These are phyloP conservation scores for Notoglanidium macrostoma DNA, from an alignment of 2,797 vertebrate species.

Conservation along the genomic window DNA sequence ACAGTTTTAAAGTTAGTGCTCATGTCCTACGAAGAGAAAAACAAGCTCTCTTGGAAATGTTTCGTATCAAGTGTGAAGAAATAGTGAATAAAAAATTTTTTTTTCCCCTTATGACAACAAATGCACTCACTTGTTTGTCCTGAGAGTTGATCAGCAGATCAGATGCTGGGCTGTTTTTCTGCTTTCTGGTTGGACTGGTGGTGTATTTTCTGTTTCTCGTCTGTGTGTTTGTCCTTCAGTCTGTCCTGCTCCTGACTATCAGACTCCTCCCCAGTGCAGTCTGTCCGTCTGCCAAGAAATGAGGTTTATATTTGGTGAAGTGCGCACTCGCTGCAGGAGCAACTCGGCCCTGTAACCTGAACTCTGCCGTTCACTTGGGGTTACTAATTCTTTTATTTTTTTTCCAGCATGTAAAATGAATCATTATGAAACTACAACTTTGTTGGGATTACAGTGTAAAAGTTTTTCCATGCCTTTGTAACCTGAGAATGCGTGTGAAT, in stretches of 20 bases:
- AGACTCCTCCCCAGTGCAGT: constrained; percentile 70
- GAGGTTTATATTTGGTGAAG: constrained; percentile 78
- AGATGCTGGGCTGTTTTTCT: neutral
- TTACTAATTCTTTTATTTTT: neutral
- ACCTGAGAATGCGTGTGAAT: neutral
- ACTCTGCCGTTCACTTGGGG: neutral
- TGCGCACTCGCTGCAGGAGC: constrained; percentile 23
- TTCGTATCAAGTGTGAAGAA: neutral
- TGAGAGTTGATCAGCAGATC: constrained; percentile 13
- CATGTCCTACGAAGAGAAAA: neutral
- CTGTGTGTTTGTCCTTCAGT: constrained; percentile 75
- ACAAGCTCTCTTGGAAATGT: neutral
- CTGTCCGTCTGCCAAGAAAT: constrained; percentile 68
- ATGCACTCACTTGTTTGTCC: constrained; percentile 59
- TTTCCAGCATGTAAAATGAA: neutral
- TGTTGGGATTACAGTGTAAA: neutral
- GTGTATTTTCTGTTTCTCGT: constrained; percentile 51
- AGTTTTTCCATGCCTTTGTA: neutral
- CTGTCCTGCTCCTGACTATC: constrained; percentile 66
- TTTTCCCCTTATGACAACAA: neutral
- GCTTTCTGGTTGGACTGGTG: constrained; percentile 15
- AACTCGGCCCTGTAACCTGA: neutral
- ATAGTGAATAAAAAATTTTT: neutral
- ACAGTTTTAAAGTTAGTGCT: neutral
- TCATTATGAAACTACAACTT: neutral